Evolutionary conservation across 2,113 vertebrate genomes (phyloP).

Genomic region (Macquaria australasica): DNA sequence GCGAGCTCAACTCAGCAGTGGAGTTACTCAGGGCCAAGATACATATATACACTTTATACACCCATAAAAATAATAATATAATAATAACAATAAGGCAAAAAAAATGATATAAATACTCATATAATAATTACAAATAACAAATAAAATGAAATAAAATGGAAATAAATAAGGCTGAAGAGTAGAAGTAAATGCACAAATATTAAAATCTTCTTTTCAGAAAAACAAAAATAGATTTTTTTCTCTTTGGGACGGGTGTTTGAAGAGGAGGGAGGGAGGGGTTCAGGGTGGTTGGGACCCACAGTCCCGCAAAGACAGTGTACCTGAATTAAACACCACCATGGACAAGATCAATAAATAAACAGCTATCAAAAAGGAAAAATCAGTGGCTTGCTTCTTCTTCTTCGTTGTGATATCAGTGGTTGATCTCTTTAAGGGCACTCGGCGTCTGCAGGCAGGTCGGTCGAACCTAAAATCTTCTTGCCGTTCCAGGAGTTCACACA

Average conservation of each 20-base stretch:
- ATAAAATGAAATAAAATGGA: constrained; percentile 78
- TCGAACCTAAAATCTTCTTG: constrained; percentile 88
- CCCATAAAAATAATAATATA: constrained; percentile 72
- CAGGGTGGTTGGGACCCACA: constrained; percentile 55
- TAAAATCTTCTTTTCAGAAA: constrained; percentile 79
- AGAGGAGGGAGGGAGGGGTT: constrained; percentile 22
- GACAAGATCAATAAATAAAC: constrained; percentile 86
- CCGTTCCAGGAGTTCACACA: constrained; percentile 93
- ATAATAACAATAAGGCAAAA: constrained; percentile 77
- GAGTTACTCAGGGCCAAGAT: constrained; percentile 75
- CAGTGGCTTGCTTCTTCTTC: constrained; percentile 77
- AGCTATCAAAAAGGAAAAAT: constrained; percentile 71
- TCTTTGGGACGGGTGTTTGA: constrained; percentile 77
- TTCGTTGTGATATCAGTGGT: constrained; percentile 58
- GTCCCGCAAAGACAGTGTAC: constrained; percentile 84
- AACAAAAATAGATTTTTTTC: constrained; percentile 79
- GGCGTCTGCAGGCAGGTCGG: constrained; percentile 84
- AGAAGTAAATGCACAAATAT: constrained; percentile 83
- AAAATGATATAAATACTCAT: constrained; percentile 85
- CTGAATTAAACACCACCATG: constrained; percentile 85
- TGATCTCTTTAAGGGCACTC: constrained; percentile 87
- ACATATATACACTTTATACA: constrained; percentile 83
- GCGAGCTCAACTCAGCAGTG: constrained; percentile 75
- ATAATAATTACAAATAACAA: constrained; percentile 80
- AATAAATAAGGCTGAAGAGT: constrained; percentile 87